A percentile compares a stretch with the other conserved stretches of the same genome.
These are phyloP conservation scores for Bufotes viridis DNA, from an alignment of 2,797 vertebrate genomes.

Conservation along the genomic window DNA sequence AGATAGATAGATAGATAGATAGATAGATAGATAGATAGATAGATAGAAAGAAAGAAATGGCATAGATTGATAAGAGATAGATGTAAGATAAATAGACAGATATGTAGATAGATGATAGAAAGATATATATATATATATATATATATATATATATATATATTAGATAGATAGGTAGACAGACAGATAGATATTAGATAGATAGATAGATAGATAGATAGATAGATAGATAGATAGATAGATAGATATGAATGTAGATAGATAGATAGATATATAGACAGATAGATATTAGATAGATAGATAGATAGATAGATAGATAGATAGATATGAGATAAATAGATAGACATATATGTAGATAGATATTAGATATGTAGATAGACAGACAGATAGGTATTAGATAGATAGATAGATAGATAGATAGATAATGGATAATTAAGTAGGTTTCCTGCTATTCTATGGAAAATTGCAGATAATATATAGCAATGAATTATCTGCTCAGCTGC, in stretches of 20 bases:
- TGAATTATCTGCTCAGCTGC: background rate
- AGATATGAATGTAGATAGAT: too few species aligned
- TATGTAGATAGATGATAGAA: background rate
- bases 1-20: background rate
- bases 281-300: background rate
- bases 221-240: background rate
- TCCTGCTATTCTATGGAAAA: background rate
- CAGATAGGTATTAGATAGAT: too few species aligned
- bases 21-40: too few species aligned
- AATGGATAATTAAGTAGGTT: background rate
- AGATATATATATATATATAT: background rate
- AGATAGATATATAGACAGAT: background rate
- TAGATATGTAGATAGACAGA: background rate
- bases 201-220: background rate
- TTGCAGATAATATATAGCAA: too few species aligned
- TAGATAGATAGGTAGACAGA: background rate
- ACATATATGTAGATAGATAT: background rate
- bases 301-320: background rate
- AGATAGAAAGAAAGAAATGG: background rate
- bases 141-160: background rate
- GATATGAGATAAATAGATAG: background rate
- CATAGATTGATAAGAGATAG: too few species aligned
- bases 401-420: background rate
- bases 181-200: too few species aligned
- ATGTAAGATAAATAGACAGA: background rate